Conservation (phyloP, 1,140 invertebrate species). For the Wasmannia auropunctata region DNA sequence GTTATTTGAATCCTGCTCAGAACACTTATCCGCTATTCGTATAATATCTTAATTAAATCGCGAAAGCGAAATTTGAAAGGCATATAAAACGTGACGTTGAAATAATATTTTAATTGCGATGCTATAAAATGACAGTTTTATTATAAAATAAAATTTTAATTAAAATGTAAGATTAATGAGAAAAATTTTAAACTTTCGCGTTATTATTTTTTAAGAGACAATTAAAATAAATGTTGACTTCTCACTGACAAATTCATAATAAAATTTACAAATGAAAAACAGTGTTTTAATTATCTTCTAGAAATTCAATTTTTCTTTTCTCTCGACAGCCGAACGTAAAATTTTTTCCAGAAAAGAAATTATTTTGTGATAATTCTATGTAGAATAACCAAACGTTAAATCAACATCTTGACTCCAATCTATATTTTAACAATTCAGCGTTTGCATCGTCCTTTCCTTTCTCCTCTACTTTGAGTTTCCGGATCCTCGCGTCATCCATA, state of each 20-base stretch:
- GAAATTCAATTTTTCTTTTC: neutral
- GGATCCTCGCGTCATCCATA: neutral
- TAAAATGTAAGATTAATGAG: constrained; percentile 2
- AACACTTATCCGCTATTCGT: neutral
- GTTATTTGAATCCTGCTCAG: neutral
- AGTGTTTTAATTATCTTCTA: neutral
- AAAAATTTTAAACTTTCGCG: neutral
- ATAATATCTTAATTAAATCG: neutral
- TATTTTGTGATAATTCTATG: neutral
- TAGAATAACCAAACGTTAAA: neutral
- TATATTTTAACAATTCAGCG: neutral
- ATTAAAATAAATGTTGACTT: neutral
- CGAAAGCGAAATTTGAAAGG: neutral
- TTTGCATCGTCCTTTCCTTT: neutral
- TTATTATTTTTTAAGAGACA: neutral
- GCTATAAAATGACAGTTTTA: neutral
- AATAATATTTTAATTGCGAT: neutral
- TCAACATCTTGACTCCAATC: neutral
- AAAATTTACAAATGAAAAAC: neutral
- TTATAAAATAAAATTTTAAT: neutral
- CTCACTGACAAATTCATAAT: neutral
- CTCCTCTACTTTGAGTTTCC: neutral
- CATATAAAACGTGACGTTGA: neutral
- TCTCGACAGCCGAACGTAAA: neutral
- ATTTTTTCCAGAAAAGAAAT: neutral